These are phyloP conservation scores for Neoniphon sammara DNA, from an alignment of 2,797 vertebrate genomes.

Conservation along the genomic window DNA sequence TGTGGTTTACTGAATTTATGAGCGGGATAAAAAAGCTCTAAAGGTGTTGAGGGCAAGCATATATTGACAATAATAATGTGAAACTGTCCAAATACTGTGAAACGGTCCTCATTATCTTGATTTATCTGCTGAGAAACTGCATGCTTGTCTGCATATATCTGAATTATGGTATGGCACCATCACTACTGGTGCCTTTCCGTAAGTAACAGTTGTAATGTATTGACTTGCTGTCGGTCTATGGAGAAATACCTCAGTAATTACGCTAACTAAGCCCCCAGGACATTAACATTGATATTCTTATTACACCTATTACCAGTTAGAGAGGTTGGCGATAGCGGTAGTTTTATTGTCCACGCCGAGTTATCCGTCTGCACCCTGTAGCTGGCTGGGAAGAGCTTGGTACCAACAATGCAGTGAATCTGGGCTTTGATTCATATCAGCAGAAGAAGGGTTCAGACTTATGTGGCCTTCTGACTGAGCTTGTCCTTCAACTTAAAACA, in stretches of 20 bases:
- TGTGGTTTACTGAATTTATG: no score
- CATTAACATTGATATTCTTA: conserved; percentile 59
- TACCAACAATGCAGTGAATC: conserved; percentile 1
- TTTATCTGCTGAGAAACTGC: not conserved
- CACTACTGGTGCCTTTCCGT: not conserved
- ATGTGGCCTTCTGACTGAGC: not conserved
- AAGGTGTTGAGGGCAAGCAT: no score
- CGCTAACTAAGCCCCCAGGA: conserved; percentile 38
- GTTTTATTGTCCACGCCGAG: conserved; percentile 44
- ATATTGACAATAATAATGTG: no score
- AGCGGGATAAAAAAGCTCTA: no score
- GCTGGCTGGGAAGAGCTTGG: not conserved
- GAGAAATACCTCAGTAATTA: conserved; percentile 28
- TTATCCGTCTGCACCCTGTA: conserved; percentile 1
- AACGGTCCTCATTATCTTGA: no score
- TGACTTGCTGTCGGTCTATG: not conserved
- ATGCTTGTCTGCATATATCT: not conserved
- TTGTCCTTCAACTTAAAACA: not conserved
- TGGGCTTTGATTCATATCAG: not conserved
- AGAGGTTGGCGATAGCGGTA: conserved; percentile 31
- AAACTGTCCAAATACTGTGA: no score
- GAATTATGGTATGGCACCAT: not conserved
- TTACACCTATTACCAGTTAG: conserved; percentile 37
- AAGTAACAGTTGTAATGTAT: conserved; percentile 17
- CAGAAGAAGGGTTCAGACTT: not conserved